Evolutionary conservation across 2,888 invertebrate genomes (phyloP).

Genomic region (Agonopterix heracliana): DNA sequence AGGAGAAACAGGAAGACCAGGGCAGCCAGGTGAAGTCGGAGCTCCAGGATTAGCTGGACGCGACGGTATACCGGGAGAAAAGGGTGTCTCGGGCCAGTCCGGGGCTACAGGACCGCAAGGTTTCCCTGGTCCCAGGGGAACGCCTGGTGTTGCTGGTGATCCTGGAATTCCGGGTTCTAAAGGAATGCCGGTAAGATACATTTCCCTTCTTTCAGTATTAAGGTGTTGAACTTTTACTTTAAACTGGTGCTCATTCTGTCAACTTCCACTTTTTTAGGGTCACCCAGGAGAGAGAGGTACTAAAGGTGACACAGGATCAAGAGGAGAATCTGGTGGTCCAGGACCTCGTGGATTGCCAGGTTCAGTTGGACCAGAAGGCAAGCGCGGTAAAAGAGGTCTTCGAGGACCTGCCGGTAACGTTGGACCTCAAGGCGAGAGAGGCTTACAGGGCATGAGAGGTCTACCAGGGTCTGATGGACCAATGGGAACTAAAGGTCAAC

Average conservation of each 20-base stretch:
- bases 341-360: slow-evolving; percentile 88
- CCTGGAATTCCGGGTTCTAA: slow-evolving; percentile 85
- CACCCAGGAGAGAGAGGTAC: slow-evolving; percentile 85
- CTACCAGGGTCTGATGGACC: slow-evolving; percentile 87
- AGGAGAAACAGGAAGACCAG: slow-evolving; percentile 88
- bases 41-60: slow-evolving; percentile 85
- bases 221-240: too few relatives aligned
- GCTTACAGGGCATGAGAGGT: slow-evolving; percentile 79
- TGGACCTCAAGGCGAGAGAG: slow-evolving; percentile 86
- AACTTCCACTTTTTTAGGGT: slow-evolving; percentile 68
- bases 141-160: slow-evolving; percentile 84
- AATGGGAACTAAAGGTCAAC: slow-evolving; percentile 83
- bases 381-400: slow-evolving; percentile 87
- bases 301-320: slow-evolving; percentile 85
- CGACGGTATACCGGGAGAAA: slow-evolving; percentile 88
- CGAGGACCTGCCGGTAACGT: slow-evolving; percentile 83
- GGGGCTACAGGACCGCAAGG: slow-evolving; percentile 88
- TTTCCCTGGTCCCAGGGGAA: slow-evolving; percentile 87
- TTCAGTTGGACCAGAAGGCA: slow-evolving; percentile 84
- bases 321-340: slow-evolving; percentile 83
- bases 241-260: too few relatives aligned
- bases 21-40: slow-evolving; percentile 85
- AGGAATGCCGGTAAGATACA: slow-evolving; percentile 78
- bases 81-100: slow-evolving; percentile 83
- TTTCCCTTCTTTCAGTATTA: neutral